Conservation (phyloP, 2,888 invertebrate genomes). For the Drosophila eohydei region DNA sequence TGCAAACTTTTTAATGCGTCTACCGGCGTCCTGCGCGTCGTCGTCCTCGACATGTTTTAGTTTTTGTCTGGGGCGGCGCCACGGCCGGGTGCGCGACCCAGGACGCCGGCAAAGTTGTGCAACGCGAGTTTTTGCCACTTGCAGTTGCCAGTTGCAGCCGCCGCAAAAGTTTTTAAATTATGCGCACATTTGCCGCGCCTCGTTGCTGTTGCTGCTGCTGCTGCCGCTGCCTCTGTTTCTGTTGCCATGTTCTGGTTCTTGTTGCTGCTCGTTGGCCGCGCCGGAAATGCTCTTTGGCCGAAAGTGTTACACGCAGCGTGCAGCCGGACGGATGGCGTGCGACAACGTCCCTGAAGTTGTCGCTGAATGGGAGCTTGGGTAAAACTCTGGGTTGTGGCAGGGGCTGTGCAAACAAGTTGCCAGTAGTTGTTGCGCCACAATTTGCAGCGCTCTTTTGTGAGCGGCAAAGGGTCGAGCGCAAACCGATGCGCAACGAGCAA, state of each 20-base stretch:
- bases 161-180: slow-evolving; percentile 79
- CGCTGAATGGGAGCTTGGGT: neutral
- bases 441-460: slow-evolving; percentile 23
- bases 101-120: slow-evolving; percentile 65
- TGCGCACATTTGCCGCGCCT: slow-evolving; percentile 74
- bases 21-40: slow-evolving; percentile 33
- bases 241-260: slow-evolving; percentile 33
- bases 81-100: slow-evolving; percentile 41
- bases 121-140: slow-evolving; percentile 73
- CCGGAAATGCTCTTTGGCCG: slow-evolving; percentile 79
- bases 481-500: slow-evolving; percentile 14
- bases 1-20: slow-evolving; percentile 81
- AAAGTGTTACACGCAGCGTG: slow-evolving; percentile 77
- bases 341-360: slow-evolving; percentile 22
- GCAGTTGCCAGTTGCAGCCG: slow-evolving; percentile 71
- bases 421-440: slow-evolving; percentile 69
- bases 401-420: slow-evolving; percentile 42
- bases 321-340: slow-evolving; percentile 40
- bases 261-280: slow-evolving; percentile 56
- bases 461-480: slow-evolving; percentile 11
- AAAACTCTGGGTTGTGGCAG: neutral
- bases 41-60: slow-evolving; percentile 52
- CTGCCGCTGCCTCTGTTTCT: slow-evolving; percentile 15
- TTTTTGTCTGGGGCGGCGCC: slow-evolving; percentile 47
- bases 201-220: slow-evolving; percentile 13